Evolutionary conservation across 2,888 invertebrate species (phyloP).

Genomic region (Selenia dentaria): DNA sequence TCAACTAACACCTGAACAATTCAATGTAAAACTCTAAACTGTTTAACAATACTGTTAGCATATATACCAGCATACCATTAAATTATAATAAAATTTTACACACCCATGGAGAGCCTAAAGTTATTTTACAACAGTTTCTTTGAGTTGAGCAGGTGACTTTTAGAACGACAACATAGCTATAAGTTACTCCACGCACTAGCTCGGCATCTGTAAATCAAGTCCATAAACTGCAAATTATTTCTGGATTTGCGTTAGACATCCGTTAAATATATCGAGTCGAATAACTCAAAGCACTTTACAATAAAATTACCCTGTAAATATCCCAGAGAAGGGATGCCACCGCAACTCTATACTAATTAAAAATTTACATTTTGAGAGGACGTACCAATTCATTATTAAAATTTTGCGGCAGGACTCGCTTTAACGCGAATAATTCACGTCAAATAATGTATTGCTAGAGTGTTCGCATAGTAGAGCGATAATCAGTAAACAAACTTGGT

Average conservation of each 20-base stretch:
- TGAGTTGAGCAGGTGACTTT: too few species aligned
- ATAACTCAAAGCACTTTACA: slow-evolving; percentile 30
- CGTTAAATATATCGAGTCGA: slow-evolving; percentile 1
- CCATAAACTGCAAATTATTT: too few species aligned
- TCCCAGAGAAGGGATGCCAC: slow-evolving; percentile 36
- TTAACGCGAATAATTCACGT: slow-evolving; percentile 64
- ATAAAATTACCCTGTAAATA: slow-evolving; percentile 34
- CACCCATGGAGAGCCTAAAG: too few species aligned
- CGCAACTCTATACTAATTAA: slow-evolving; percentile 65
- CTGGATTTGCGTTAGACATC: neutral
- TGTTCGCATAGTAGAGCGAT: slow-evolving; percentile 7
- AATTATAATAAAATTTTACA: too few species aligned
- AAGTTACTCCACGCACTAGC: too few species aligned
- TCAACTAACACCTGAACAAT: too few species aligned
- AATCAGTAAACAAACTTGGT: slow-evolving; percentile 1
- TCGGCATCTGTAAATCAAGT: too few species aligned
- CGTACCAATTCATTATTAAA: slow-evolving; percentile 81
- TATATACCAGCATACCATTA: too few species aligned
- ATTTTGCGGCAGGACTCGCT: slow-evolving; percentile 71
- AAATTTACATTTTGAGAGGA: slow-evolving; percentile 81
- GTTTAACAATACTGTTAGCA: too few species aligned
- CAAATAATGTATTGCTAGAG: slow-evolving; percentile 58
- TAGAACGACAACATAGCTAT: too few species aligned
- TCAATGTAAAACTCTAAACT: too few species aligned
- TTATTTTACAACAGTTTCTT: too few species aligned